Evolutionary conservation across 2,113 vertebrate species (phyloP), one percentile per base, ranked within the genome.

Genomic region (Meleagris gallopavo): DNA sequence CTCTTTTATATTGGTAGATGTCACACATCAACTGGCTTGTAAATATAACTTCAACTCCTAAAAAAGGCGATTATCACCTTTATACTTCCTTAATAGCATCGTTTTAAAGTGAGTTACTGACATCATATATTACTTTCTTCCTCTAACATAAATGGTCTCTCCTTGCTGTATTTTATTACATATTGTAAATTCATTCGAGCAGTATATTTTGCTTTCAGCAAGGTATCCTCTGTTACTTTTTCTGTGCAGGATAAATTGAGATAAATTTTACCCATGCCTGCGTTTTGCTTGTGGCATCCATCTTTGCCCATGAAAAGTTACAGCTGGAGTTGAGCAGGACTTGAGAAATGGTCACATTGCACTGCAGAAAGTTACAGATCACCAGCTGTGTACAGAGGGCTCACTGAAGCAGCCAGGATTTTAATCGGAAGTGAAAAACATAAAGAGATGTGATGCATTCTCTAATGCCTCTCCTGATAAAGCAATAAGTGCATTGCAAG

Each of bases 161-260:
- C 71, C 27, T 57, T 72, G 41, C 24, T 95, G 13, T 88, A 73
- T 91, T 93, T 94, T 92, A 91, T 89, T 83, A 91, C 85, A 65
- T 83, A 77, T 11, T 86, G 72, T 88, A 96, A 95, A 94, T 86
- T 92, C 75, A 88, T 85, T 81, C 79, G 72, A 91, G 89, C 83
- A 81, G 86, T 81, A 29, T 91, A 72, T 94, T 96, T 95, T 96
- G 66, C 83, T 95, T 95, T 83, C 94, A 86, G 48, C 73, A 55
- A 72, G 54, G 83, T 80, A 92, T 41, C 46, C 41, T 38, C 20
- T 7, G 89, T 86, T 89, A 77, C 86, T 86, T 94, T 89, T 92
- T 88, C 84, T 86, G 57, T 74, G 64, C 69, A 40, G 87, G 85
- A 86, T 75, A 96, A 96, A 96, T 94, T 87, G 95, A 97, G 94